These are phyloP conservation scores for Crocallis elinguaria DNA, from an alignment of 2,888 invertebrate genomes.

Conservation along the genomic window DNA sequence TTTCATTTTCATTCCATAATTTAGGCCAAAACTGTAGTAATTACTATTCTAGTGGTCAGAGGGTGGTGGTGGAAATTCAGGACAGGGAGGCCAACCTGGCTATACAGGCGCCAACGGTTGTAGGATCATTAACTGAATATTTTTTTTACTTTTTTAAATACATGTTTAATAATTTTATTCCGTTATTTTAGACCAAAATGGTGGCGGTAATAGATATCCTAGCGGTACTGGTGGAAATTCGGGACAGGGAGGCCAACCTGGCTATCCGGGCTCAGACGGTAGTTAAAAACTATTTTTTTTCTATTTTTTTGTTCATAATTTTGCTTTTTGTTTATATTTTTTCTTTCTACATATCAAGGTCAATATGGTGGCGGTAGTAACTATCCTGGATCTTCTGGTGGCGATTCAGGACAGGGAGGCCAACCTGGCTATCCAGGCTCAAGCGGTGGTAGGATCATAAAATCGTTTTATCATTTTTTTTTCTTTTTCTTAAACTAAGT, in stretches of 20 bases:
- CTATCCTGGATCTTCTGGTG: too few species aligned
- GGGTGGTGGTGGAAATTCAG: constrained; percentile 2
- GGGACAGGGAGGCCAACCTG: constrained; percentile 3
- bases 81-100: constrained; percentile 8
- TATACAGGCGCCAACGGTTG: constrained; percentile 14
- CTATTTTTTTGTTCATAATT: too few species aligned
- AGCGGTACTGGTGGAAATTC: background rate
- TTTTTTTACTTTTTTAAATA: background rate
- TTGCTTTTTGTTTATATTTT: too few species aligned
- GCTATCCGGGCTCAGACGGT: too few species aligned
- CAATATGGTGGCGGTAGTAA: too few species aligned
- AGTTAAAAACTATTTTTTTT: too few species aligned
- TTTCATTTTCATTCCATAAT: too few species aligned
- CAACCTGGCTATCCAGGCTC: constrained; percentile 18
- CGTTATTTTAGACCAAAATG: constrained; percentile 13
- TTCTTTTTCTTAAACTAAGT: background rate
- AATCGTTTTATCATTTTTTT: background rate
- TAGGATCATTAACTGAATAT: background rate
- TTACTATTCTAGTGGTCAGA: too few species aligned
- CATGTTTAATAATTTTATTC: background rate
- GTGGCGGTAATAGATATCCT: background rate
- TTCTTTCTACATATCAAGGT: too few species aligned
- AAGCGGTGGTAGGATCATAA: constrained; percentile 10
- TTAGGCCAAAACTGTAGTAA: too few species aligned
- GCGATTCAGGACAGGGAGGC: too few species aligned